Evolutionary conservation across 2,888 invertebrate genomes (phyloP).

Genomic region (Andrena minutula): DNA sequence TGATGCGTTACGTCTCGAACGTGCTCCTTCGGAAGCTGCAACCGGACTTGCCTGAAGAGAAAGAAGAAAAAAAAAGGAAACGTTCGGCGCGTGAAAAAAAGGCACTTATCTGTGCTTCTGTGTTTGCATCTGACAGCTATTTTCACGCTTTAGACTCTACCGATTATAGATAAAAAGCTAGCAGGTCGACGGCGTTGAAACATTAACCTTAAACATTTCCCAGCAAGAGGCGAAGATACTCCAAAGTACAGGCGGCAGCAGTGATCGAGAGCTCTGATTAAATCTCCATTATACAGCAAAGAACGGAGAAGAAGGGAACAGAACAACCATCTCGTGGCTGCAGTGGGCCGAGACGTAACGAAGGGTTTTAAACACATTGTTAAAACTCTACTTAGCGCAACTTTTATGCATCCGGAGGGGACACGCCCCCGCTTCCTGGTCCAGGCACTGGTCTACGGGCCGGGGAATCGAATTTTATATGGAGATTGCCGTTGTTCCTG

Average conservation of each 20-base stretch:
- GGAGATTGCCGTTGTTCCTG: slow-evolving; percentile 78
- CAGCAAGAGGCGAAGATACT: not conserved
- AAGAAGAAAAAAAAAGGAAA: not conserved
- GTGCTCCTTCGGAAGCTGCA: slow-evolving; percentile 7
- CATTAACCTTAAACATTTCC: not conserved
- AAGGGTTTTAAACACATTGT: slow-evolving; percentile 69
- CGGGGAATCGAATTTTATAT: slow-evolving; percentile 77
- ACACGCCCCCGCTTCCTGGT: slow-evolving; percentile 68
- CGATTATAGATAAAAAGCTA: not conserved
- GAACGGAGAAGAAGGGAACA: not conserved
- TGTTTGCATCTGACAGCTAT: not conserved
- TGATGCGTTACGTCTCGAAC: slow-evolving; percentile 30
- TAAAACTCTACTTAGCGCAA: slow-evolving; percentile 66
- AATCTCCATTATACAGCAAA: not conserved
- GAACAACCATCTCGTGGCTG: slow-evolving; percentile 2
- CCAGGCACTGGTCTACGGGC: slow-evolving; percentile 38
- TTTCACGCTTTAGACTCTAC: not conserved
- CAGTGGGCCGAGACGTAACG: slow-evolving; percentile 13
- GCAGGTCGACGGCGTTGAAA: not conserved
- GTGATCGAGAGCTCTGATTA: not conserved
- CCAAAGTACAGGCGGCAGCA: not conserved
- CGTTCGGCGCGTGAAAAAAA: not conserved
- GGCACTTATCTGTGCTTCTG: not conserved
- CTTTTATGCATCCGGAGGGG: slow-evolving; percentile 66
- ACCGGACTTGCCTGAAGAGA: not conserved